Base-by-base conservation (phyloP, 2,888 invertebrate species). In the Rhingia rostrata region DNA sequence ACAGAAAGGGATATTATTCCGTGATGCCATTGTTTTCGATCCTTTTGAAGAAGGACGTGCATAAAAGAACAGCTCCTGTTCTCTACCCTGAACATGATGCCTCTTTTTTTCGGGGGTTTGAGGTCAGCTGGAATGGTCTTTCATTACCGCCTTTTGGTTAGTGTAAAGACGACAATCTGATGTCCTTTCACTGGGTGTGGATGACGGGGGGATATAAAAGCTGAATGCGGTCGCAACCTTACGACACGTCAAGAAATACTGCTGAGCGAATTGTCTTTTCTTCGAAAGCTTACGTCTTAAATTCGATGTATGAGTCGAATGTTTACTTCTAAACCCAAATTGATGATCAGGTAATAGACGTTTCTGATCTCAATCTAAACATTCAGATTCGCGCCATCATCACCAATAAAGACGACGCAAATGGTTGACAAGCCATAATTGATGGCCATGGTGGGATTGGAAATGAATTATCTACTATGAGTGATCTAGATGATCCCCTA, bases 21-120 rank as follows among this genome's bases (percentile, higher is more conserved):
- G 61, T 79, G 69, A 70, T 67, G 69, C 73, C 58, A 74, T 84
- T 84, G 83, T 84, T 84, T 79, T 80, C n/a, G 74, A 74, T 70
- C 69, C 58, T 74, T 74, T 63, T 70, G 66, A 69, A 22, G 22
- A 22, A 4, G 43, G 10, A 30, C 9, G 41, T 41, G 47, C 33
- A 79, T 53, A 79, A 80, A 74, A 61, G 67, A 61, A 32, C 61
- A 75, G 32, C 61, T 53, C 39, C 5, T 22, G 22, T 22, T 22
- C 22, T 22, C 1, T 22, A 22, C 22, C 22, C 22, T 22, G 22
- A 22, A 22, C 22, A 22, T 22, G 1, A 22, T 22, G 22, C 22
- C 22, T 22, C 41, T 12, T 10, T 33, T 47, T 49, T 75, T 14
- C 51, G 43, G 45, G 6, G 39, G 14, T 51, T 43, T 72, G 37